Evolutionary conservation across 2,888 invertebrate genomes (phyloP), one percentile per base, ranked within the genome.

Genomic region (Apodemia hepburni): DNA sequence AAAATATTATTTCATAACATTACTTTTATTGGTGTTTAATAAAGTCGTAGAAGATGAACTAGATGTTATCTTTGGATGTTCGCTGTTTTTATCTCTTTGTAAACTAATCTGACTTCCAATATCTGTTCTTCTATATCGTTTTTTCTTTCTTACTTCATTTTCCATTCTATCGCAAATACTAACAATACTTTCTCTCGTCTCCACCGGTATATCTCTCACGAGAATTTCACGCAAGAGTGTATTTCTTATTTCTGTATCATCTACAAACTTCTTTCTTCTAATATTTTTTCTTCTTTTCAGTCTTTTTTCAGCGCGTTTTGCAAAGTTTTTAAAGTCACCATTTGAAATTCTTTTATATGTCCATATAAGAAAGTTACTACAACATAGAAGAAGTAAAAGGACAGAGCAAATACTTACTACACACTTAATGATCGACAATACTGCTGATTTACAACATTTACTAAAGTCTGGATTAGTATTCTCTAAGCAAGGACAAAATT

Each of bases 141-240:
- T 81, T 68, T 85, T 82, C 66, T 71, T 70, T 59, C 69, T 74
- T 3, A 82, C 71, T 60, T 82, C 80, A 58, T 70, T 75, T 1
- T 73, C 74, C 61, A 85, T 78, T 65, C 77, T 79, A 6, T 80
- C 78, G 62, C 85, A 85, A 22, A 85, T 71, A 35, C 82, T 76
- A 3, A 82, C 75, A 1, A 76, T 68, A 65, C 81, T 85, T 3
- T 76, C 75, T 49, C 82, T 75, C 57, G 86, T 62, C 60, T 85
- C 84, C 22, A 86, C 59, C 1, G 88, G 87, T 61, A 87, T 70
- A 61, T 85, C 80, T 57, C 77, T 79, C 0, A 79, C 73, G 29
- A 87, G 78, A 0, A 88, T 82, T 59, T 87, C 83, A 27, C 73
- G 80, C n/a, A 88, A 65, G 51, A 87, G 71, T 15, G 72, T 70